Base-by-base conservation (phyloP, 2,113 vertebrate genomes). In the Macquaria australasica region DNA sequence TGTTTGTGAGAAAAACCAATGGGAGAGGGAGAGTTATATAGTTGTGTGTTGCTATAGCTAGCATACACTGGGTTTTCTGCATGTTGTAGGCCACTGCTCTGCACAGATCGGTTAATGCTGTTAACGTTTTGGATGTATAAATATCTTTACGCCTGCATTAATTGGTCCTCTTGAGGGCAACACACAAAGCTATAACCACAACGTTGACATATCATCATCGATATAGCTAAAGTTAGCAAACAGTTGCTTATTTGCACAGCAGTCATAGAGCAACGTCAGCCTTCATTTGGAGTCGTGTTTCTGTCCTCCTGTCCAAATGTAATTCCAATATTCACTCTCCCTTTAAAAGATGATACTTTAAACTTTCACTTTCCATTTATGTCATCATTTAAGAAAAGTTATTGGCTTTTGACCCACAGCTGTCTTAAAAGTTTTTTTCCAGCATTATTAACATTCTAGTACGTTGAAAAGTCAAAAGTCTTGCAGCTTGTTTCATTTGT, bases 1-100 rank as follows among this genome's bases (percentile, higher is more conserved):
- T 77, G 70, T 79, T 55, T 85, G 64, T 75, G 80, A 16, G 50
- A 63, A 67, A 73, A 77, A 41, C 3, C 20, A 41, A 8, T 9
- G 8, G 12, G 51, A 60, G 15, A 23, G 59, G 48, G 60, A 6
- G 41, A 51, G 62, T 51, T 51, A 43, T 53, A 20, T 82, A 1
- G 59, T 50, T 31, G 28, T 31, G 28, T 31, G 28, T 31, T 31
- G 2, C 28, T 31, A 31, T 31, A 31, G 15, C 43, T 64, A 4
- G 14, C 34, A 31, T 21, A 20, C 51, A 23, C 53, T 37, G 4
- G n/a, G 16, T 62, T 74, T 23, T 60, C 69, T 23, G 28, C 23
- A 56, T 4, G 39, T 34, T 34, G 25, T 31, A 31, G 28, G 28
- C 28, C 1, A n/a, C 34, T 51, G 59, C 2, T 37, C n/a, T 20